These are phyloP conservation scores for Periparus ater DNA, from an alignment of 2,797 vertebrate genomes.

Conservation along the genomic window DNA sequence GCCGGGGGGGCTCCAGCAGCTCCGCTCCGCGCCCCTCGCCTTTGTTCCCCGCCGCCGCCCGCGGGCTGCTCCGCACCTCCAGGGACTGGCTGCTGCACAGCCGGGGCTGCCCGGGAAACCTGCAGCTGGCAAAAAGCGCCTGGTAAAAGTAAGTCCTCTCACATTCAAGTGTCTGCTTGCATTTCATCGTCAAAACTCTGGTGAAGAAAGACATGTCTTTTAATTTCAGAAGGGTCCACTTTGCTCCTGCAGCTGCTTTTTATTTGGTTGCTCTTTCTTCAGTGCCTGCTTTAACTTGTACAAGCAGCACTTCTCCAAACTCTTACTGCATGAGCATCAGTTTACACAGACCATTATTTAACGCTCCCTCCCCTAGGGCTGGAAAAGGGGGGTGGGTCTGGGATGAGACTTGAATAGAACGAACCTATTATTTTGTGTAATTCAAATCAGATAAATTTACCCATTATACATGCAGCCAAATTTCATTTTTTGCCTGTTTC, in stretches of 20 bases:
- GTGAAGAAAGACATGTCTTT: conserved; percentile 77
- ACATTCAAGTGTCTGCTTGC: conserved; percentile 40
- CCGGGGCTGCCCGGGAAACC: conserved; percentile 63
- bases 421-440: conserved; percentile 56
- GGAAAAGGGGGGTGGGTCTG: conserved; percentile 67
- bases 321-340: conserved; percentile 67
- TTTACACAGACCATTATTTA: conserved; percentile 74
- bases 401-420: conserved; percentile 56
- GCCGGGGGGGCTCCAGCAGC: not conserved
- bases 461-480: not conserved
- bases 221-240: not conserved
- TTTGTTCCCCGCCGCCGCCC: conserved; percentile 42
- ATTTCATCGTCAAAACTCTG: conserved; percentile 42
- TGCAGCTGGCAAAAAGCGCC: not conserved
- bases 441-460: conserved; percentile 55
- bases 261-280: not conserved
- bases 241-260: conserved; percentile 11
- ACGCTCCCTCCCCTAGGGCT: conserved; percentile 70
- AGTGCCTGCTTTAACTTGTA: conserved; percentile 42
- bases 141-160: conserved; percentile 5
- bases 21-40: not conserved
- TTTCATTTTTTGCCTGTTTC: not conserved
- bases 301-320: conserved; percentile 47
- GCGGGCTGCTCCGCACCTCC: conserved; percentile 15
- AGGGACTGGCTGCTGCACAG: conserved; percentile 63